Evolutionary conservation across 2,797 vertebrate genomes (phyloP).

Genomic region (Poeciliopsis turneri): DNA sequence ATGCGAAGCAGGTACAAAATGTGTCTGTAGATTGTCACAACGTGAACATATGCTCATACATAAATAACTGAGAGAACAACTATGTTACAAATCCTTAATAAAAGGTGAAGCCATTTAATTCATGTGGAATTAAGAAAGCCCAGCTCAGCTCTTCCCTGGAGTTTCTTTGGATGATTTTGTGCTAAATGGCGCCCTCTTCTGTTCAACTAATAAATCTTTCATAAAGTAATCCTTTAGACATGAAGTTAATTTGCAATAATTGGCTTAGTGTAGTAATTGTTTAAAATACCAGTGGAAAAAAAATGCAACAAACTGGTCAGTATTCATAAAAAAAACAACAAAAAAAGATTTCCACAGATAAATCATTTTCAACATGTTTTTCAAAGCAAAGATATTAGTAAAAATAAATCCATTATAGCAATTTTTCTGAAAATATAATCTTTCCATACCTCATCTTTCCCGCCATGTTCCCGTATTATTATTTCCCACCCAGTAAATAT

Average conservation of each 20-base stretch:
- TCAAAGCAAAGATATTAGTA: no score
- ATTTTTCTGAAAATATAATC: not conserved
- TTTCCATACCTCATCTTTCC: no score
- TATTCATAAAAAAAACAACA: not conserved
- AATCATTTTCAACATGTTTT: not conserved
- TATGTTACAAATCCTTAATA: not conserved
- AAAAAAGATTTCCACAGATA: not conserved
- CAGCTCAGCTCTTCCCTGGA: not conserved
- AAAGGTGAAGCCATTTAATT: not conserved
- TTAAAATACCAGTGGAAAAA: not conserved
- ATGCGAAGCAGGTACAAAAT: not conserved
- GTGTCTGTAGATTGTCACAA: not conserved
- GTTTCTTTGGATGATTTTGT: not conserved
- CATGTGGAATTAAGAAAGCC: not conserved
- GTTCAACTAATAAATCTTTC: not conserved
- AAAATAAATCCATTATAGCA: no score
- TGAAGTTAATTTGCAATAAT: not conserved
- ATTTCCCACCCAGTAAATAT: no score
- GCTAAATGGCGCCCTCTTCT: not conserved
- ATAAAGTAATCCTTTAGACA: not conserved
- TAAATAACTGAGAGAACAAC: not conserved
- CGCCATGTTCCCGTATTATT: no score
- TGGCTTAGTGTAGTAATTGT: not conserved
- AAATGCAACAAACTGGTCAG: not conserved
- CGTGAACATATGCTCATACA: not conserved